Evolutionary conservation across 2,797 vertebrate species (phyloP).

Genomic region (Gymnoscopelus braueri): DNA sequence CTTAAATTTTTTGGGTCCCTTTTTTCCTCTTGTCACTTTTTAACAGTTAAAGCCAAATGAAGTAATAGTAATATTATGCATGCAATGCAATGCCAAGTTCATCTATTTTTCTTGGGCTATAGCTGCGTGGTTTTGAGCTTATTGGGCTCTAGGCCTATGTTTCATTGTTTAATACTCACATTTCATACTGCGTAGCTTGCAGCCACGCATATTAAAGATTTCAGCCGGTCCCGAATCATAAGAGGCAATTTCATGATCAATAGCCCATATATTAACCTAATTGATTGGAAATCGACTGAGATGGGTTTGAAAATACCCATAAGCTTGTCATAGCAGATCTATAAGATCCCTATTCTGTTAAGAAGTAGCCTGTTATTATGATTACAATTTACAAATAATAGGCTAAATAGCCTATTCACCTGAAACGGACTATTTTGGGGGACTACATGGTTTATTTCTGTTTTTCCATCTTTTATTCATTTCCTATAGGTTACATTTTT

Average conservation of each 20-base stretch:
- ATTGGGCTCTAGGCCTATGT: constrained; percentile 13
- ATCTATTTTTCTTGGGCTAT: neutral
- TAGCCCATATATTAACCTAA: constrained; percentile 2
- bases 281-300: constrained; percentile 35
- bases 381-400: too few relatives aligned
- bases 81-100: neutral
- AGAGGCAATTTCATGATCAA: constrained; percentile 20
- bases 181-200: constrained; percentile 75
- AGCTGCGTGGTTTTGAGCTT: neutral
- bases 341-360: constrained; percentile 3
- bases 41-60: too few relatives aligned
- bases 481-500: neutral
- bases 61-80: too few relatives aligned
- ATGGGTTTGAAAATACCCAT: constrained; percentile 16
- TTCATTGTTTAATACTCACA: constrained; percentile 38
- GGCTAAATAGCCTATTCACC: neutral
- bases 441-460: neutral
- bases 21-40: too few relatives aligned
- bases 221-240: constrained; percentile 43
- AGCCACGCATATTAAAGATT: constrained; percentile 55
- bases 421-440: neutral
- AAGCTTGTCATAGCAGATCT: neutral
- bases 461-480: constrained; percentile 9
- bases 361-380: neutral
- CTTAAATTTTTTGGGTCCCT: too few relatives aligned